Evolutionary conservation across 2,888 invertebrate species (phyloP), one percentile per base, ranked within the genome.

Genomic region (Scrobipalpa costella): DNA sequence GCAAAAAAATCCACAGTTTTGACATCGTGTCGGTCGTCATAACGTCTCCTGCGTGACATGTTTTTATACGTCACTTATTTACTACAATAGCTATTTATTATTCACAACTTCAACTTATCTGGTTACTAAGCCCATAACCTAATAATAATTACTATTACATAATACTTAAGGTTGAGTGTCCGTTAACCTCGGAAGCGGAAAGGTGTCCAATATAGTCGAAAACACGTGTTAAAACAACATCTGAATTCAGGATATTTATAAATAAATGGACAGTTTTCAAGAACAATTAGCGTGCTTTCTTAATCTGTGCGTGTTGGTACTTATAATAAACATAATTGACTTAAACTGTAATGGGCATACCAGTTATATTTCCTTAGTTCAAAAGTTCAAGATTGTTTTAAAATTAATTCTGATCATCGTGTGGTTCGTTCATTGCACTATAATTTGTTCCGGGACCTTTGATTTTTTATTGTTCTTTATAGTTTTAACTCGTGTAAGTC

Each of bases 111-210:
- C 27, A 33, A 33, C 27, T 55, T 27, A 13, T 7, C 13, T 55
- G n/a, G n/a, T 44, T n/a, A 55, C 33, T 13, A 33, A 33, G n/a
- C 33, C 52, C 36, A 36, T 36, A 40, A 40, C 58, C 58, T 21
- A 58, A 49, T 49, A 49, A 49, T 40, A 44, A 44, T 58, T 17
- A 11, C 17, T 58, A 21, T 58, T 58, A 40, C 58, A 40, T 40
- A 58, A 58, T 11, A 21, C 17, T n/a, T 44, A 58, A 47, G 21
- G 33, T 33, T 15, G 44, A n/a, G 6, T 13, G 44, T 36, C 27
- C 47, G 17, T 49, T 34, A 11, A 60, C 49, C 60, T 33, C 33
- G 60, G 60, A 60, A 60, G 49, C 60, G 60, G 60, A 60, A 60
- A 49, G n/a, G 17, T 6, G 21, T 1, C 21, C 57, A 33, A 57